phyloP scores from a whole-genome alignment of 2,797 vertebrate genomes.

The Spizella passerina region DNA sequence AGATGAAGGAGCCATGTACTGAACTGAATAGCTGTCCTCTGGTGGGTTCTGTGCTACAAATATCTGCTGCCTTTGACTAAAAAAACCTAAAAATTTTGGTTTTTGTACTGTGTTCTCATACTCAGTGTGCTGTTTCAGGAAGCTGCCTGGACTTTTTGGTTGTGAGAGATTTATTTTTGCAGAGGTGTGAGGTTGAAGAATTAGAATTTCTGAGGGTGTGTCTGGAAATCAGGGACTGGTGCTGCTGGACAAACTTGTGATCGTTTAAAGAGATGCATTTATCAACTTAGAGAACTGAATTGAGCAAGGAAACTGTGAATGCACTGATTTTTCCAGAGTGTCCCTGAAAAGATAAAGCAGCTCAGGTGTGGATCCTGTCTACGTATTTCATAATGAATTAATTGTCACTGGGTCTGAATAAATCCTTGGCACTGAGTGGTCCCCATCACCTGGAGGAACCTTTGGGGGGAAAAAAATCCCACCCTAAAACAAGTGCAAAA shows the following conservation, averaged over 20 bases:
- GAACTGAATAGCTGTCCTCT: slow-evolving; percentile 15
- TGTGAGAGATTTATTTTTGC: neutral
- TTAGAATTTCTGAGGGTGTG: neutral
- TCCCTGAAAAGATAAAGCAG: neutral
- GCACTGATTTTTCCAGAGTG: neutral
- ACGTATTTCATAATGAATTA: neutral
- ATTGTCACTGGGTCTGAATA: neutral
- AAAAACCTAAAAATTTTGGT: neutral
- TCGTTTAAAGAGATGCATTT: neutral
- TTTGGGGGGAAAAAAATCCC: neutral
- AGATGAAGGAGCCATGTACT: slow-evolving; percentile 88
- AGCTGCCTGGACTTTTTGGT: neutral
- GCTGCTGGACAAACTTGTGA: neutral
- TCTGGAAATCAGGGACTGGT: neutral
- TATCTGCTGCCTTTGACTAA: slow-evolving; percentile 37
- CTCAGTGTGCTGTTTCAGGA: neutral
- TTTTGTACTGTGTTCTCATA: neutral
- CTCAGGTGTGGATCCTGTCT: neutral
- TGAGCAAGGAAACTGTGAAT: neutral
- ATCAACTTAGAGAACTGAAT: neutral
- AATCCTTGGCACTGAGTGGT: neutral
- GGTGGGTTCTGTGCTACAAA: slow-evolving; percentile 25
- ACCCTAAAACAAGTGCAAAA: neutral
- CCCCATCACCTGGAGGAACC: neutral
- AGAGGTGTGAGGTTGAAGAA: neutral